Percentiles rank a stretch among this genome's conserved stretches.
Evolutionary conservation across 2,113 vertebrate genomes (phyloP).

Genomic region (Alexandromys fortis): DNA sequence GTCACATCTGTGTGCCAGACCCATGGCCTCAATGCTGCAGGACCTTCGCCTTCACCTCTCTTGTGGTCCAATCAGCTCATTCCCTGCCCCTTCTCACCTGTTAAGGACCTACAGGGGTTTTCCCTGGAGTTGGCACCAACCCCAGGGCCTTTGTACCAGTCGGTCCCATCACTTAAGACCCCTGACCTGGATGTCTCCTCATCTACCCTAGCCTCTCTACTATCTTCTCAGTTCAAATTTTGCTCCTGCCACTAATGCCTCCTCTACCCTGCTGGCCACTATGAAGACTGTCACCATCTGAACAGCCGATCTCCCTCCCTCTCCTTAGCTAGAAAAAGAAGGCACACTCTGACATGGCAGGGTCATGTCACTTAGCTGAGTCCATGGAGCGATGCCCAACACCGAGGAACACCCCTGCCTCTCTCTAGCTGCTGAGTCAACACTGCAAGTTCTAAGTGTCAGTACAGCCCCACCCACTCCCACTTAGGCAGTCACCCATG

Average conservation of each 20-base stretch:
- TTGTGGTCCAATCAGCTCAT: neutral
- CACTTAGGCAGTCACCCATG: fast-evolving
- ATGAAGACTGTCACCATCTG: neutral
- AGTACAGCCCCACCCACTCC: fast-evolving
- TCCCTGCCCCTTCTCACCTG: neutral
- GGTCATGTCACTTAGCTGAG: neutral
- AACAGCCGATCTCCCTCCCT: neutral
- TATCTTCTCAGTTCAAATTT: neutral
- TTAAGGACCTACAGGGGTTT: neutral
- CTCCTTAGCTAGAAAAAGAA: neutral
- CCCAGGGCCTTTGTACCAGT: neutral
- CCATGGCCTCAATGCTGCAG: neutral
- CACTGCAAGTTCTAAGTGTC: fast-evolving
- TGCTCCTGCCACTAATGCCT: neutral
- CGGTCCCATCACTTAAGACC: neutral
- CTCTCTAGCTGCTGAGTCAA: neutral
- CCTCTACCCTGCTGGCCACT: neutral
- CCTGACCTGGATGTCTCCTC: neutral
- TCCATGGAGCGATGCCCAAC: neutral
- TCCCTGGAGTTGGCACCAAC: neutral
- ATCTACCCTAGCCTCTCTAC: neutral
- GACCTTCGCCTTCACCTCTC: neutral
- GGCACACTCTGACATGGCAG: neutral
- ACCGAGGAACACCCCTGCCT: fast-evolving
- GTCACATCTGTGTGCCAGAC: neutral